A percentile compares a stretch with the other conserved stretches of the same genome.
These are phyloP conservation scores for Troides helena DNA, from an alignment of 2,888 invertebrate species.

Conservation along the genomic window DNA sequence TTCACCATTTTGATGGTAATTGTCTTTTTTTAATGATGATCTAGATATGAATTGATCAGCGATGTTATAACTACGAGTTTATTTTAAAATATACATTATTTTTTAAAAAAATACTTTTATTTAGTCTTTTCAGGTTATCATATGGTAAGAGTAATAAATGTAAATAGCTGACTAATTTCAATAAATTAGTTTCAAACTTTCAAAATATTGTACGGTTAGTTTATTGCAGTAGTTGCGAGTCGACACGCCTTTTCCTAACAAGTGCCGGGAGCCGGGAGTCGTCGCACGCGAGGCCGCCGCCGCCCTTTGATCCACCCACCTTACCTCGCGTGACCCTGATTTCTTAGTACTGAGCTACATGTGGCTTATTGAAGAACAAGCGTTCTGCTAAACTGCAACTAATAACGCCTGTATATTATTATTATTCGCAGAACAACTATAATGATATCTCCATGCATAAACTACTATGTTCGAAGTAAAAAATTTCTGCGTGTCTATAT, in stretches of 20 bases:
- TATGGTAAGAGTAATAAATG: background rate
- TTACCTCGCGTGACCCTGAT: constrained; percentile 74
- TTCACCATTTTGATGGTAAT: background rate
- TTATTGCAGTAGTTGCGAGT: constrained; percentile 63
- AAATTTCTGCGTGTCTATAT: background rate
- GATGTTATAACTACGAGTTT: background rate
- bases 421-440: background rate
- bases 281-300: constrained; percentile 76
- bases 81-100: background rate
- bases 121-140: too few species aligned
- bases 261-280: constrained; percentile 73
- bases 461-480: background rate
- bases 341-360: constrained; percentile 45
- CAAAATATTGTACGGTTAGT: constrained; percentile 41
- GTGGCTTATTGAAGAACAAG: constrained; percentile 8
- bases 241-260: constrained; percentile 81
- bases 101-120: too few species aligned
- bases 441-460: background rate
- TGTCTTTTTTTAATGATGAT: background rate
- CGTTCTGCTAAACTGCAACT: background rate
- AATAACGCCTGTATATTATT: background rate
- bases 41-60: background rate
- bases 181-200: background rate
- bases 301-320: constrained; percentile 81
- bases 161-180: background rate